These are phyloP conservation scores for Lepidocyrtinus sp. DNA, from an alignment of 2,888 invertebrate species.

Conservation along the genomic window DNA sequence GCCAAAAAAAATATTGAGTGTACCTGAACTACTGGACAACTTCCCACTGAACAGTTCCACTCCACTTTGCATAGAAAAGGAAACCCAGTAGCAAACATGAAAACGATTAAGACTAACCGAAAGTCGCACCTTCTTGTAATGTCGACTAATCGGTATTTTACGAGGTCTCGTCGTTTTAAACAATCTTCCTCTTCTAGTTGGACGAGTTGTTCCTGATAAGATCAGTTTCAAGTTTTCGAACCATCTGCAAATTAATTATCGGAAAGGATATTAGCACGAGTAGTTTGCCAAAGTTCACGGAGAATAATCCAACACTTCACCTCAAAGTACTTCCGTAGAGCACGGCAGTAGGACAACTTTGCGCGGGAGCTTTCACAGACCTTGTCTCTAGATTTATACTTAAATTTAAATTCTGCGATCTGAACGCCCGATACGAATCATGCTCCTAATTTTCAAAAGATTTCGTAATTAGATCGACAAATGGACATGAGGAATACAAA, in stretches of 20 bases:
- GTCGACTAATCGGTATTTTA: constrained; percentile 93
- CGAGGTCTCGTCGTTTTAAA: constrained; percentile 88
- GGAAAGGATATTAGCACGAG: too few relatives aligned
- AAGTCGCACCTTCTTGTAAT: constrained; percentile 89
- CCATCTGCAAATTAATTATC: constrained; percentile 77
- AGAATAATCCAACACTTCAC: too few relatives aligned
- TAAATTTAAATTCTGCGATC: constrained; percentile 88
- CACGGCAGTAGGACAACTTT: constrained; percentile 81
- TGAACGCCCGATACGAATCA: constrained; percentile 95
- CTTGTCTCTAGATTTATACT: constrained; percentile 86
- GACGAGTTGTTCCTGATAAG: constrained; percentile 90
- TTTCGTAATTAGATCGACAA: not conserved
- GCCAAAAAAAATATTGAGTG: not conserved
- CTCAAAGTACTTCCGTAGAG: constrained; percentile 94
- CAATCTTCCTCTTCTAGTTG: constrained; percentile 90
- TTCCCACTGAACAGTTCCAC: constrained; percentile 88
- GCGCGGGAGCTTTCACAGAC: constrained; percentile 74
- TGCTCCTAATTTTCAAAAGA: constrained; percentile 78
- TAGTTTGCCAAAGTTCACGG: too few relatives aligned
- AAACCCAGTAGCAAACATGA: constrained; percentile 94
- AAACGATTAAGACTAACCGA: constrained; percentile 88
- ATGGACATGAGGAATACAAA: not conserved
- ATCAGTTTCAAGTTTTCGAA: constrained; percentile 95
- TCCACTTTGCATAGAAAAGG: constrained; percentile 94
- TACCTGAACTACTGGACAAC: constrained; percentile 84